Evolutionary conservation across 2,113 vertebrate genomes (phyloP).

Genomic region (Oxyura jamaicensis): DNA sequence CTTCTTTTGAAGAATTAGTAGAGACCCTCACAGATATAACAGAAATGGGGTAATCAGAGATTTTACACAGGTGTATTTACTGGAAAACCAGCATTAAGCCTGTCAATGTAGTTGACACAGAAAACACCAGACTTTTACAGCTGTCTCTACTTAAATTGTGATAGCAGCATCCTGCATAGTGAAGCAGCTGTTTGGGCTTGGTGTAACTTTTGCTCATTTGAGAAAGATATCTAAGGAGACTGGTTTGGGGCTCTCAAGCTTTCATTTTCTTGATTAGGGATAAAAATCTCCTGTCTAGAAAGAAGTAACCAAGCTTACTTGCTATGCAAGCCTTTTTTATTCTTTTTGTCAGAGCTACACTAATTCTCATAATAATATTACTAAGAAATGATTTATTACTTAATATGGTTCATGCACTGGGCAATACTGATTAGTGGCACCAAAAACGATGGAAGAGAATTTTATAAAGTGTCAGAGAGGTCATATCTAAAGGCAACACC

Average conservation of each 20-base stretch:
- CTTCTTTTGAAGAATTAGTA: constrained; percentile 81
- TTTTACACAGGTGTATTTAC: background rate
- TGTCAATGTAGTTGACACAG: background rate
- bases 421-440: background rate
- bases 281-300: background rate
- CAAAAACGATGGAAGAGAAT: background rate
- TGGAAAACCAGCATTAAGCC: background rate
- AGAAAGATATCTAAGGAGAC: background rate
- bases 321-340: background rate
- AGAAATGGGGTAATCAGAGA: constrained; percentile 59
- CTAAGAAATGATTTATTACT: background rate
- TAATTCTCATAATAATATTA: background rate
- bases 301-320: background rate
- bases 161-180: background rate
- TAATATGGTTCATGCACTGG: background rate
- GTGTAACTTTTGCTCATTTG: background rate
- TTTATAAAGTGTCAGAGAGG: background rate
- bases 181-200: background rate
- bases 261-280: background rate
- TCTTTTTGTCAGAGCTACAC: background rate
- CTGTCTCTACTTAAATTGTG: background rate
- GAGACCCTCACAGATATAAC: constrained; percentile 75
- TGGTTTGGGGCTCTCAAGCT: background rate
- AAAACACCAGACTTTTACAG: background rate
- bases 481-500: background rate